Evolutionary conservation across 2,113 vertebrate species (phyloP).

Genomic region (Entelurus aequoreus): DNA sequence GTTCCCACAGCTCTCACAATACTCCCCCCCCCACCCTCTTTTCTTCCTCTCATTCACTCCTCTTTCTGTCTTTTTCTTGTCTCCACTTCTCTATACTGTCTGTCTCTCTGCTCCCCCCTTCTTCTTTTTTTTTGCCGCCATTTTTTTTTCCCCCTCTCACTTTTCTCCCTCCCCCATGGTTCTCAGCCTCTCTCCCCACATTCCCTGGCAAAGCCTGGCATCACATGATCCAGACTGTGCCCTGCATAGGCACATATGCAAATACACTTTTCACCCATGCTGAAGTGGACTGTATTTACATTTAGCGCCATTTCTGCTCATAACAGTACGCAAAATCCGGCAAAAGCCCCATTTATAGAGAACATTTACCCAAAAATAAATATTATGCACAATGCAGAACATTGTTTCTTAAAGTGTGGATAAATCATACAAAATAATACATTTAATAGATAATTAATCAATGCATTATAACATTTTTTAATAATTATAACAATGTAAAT

Average conservation of each 20-base stretch:
- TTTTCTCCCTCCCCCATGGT: constrained; percentile 14
- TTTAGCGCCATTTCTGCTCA: too few species aligned
- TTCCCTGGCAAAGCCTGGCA: constrained; percentile 54
- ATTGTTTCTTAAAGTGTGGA: too few species aligned
- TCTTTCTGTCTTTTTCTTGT: constrained; percentile 26
- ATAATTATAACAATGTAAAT: too few species aligned
- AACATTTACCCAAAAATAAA: too few species aligned
- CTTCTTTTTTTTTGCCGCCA: constrained; percentile 21
- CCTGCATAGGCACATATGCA: constrained; percentile 23
- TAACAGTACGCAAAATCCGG: too few species aligned
- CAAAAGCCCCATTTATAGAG: too few species aligned
- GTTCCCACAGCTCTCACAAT: constrained; percentile 62
- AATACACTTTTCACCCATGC: neutral
- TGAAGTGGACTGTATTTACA: too few species aligned
- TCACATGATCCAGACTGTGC: constrained; percentile 59
- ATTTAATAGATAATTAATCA: too few species aligned
- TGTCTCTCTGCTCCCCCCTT: constrained; percentile 2
- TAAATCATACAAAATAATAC: too few species aligned
- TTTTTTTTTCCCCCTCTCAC: constrained; percentile 14
- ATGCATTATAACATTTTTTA: too few species aligned
- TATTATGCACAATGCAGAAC: too few species aligned
- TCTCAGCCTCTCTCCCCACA: constrained; percentile 13
- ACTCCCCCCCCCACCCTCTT: constrained; percentile 6
- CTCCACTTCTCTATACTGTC: constrained; percentile 20
- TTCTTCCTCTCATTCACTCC: constrained; percentile 29